Base-by-base conservation (phyloP, 2,113 vertebrate species). In the Bufo bufo region DNA sequence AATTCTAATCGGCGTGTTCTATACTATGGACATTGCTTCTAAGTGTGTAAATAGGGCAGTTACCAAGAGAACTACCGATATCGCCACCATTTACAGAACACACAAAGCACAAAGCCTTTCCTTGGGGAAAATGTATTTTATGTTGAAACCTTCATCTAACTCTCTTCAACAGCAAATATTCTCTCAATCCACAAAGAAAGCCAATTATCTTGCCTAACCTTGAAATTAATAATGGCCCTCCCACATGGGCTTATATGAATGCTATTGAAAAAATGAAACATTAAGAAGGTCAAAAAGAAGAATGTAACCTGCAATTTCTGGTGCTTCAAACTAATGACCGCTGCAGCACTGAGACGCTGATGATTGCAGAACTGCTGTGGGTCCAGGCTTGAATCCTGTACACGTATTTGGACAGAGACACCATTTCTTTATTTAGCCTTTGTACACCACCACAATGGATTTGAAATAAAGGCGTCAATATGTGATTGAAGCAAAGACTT, bases 141-240 rank as follows among this genome's bases (percentile, higher is more conserved):
- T 72, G 82, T 43, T 52, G 20, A 84, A 71, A 84, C 82, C 82
- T 69, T 84, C 43, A 52, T 84, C 43, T 72, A 33, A 52, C 77
- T 47, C 49, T 88, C 77, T 47, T 16, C 0, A 0, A 0, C 2
- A 0, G 0, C 56, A 59, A 72, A 78, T 1, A 83, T 54, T 81
- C 65, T 82, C 66, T 75, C 58, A 61, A 50, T 71, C 69, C 56
- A 75, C 66, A 82, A n/a, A 82, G 65, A 82, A 82, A 83, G 56
- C 47, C 69, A 85, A 85, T 75, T 83, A 81, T 74, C 47, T 59
- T 1, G 69, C 54, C 19, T 81, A 58, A 83, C 65, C 86, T 88
- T 81, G 79, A 72, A 71, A 84, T 49, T 54, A 72, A 33, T 84
- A 84, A 82, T 14, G 33, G 59, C 59, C 58, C 17, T 63, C 56